These are phyloP conservation scores for Euphydryas editha DNA, from an alignment of 2,888 invertebrate genomes.

Conservation along the genomic window DNA sequence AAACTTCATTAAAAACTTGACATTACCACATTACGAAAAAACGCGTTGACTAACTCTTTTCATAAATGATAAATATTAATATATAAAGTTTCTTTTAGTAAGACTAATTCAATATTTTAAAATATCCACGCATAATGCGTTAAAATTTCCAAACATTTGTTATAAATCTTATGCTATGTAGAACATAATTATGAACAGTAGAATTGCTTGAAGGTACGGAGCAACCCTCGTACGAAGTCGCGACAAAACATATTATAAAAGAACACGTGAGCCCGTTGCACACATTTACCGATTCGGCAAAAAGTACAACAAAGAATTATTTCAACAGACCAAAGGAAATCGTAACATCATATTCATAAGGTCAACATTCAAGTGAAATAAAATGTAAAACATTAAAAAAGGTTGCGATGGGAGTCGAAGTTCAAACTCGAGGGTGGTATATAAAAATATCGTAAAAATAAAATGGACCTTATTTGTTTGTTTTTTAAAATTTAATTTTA, in stretches of 20 bases:
- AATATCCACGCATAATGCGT: background rate
- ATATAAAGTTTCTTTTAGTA: no score
- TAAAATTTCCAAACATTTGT: constrained; percentile 11
- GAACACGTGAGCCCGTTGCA: constrained; percentile 58
- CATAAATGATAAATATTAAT: no score
- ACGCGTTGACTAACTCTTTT: no score
- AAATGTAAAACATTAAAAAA: constrained; percentile 51
- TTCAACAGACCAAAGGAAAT: constrained; percentile 44
- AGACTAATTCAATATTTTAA: no score
- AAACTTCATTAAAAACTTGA: no score
- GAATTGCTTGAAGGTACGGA: constrained; percentile 37
- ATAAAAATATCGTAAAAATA: constrained; percentile 30
- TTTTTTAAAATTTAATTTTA: constrained; percentile 54
- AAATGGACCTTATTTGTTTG: constrained; percentile 18
- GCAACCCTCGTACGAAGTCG: constrained; percentile 50
- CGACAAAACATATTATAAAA: constrained; percentile 64
- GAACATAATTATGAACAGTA: constrained; percentile 40
- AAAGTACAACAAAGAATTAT: constrained; percentile 54
- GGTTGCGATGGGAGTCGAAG: constrained; percentile 52
- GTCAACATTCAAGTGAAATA: constrained; percentile 45
- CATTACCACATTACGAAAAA: no score
- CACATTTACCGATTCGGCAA: constrained; percentile 51
- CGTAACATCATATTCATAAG: constrained; percentile 42
- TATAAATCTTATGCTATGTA: constrained; percentile 14
- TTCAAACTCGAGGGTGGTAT: constrained; percentile 64